A percentile compares a stretch with the other conserved stretches of the same genome.
Conservation (phyloP, 2,888 invertebrate genomes). For the Asteroscopus sphinx region DNA sequence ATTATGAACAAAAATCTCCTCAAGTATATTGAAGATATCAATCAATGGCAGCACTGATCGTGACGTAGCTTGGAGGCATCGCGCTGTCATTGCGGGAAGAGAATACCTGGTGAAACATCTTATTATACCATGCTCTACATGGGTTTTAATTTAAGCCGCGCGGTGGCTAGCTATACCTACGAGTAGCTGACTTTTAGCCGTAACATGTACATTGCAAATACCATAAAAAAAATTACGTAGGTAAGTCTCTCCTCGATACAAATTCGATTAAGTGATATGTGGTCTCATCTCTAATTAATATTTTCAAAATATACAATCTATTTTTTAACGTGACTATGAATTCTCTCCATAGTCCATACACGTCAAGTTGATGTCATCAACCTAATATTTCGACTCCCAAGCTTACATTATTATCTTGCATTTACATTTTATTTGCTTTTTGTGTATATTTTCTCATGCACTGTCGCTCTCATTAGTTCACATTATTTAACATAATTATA, state of each 20-base stretch:
- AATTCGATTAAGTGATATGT: too few species aligned
- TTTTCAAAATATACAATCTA: too few species aligned
- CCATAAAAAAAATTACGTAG: slow-evolving; percentile 1
- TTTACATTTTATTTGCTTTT: slow-evolving; percentile 70
- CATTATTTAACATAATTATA: slow-evolving; percentile 35
- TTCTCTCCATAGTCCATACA: slow-evolving; percentile 40
- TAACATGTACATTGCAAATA: slow-evolving; percentile 10
- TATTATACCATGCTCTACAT: too few species aligned
- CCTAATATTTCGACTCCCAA: slow-evolving; percentile 59
- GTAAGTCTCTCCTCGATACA: slow-evolving; percentile 8
- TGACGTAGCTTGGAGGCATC: too few species aligned
- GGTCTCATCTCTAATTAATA: too few species aligned
- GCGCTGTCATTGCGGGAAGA: too few species aligned
- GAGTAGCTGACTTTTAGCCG: neutral
- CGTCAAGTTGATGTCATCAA: too few species aligned
- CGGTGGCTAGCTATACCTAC: neutral
- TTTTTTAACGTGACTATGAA: neutral
- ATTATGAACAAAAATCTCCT: too few species aligned
- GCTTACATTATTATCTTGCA: slow-evolving; percentile 67
- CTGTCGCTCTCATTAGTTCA: slow-evolving; percentile 59
- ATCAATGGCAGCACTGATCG: too few species aligned
- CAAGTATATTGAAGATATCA: too few species aligned
- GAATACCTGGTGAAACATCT: too few species aligned
- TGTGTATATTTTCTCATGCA: slow-evolving; percentile 68
- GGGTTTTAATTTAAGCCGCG: too few species aligned